phyloP scores from a whole-genome alignment of 2,113 vertebrate genomes.

The Tyto alba region DNA sequence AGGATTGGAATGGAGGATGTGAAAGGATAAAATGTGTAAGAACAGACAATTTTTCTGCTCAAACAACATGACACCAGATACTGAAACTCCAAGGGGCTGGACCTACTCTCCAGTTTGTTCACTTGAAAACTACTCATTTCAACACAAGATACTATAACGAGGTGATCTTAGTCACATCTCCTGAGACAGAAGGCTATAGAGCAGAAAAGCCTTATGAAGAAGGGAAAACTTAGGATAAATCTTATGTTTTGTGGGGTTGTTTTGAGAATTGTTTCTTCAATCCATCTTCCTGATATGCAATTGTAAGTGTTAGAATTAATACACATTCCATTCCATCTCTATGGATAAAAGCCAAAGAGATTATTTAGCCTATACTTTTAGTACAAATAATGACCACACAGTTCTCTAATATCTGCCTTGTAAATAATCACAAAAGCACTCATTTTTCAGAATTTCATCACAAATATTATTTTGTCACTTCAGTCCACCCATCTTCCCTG shows the following conservation, averaged over 20 bases:
- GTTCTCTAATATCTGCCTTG: background rate
- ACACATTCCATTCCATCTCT: background rate
- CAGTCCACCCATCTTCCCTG: background rate
- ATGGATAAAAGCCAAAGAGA: background rate
- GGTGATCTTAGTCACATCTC: background rate
- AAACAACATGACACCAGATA: background rate
- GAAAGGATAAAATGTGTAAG: background rate
- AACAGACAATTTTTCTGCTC: background rate
- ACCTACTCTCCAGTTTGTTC: background rate
- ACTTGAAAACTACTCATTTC: background rate
- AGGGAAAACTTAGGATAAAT: background rate
- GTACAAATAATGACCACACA: background rate
- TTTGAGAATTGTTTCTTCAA: background rate
- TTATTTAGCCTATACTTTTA: background rate
- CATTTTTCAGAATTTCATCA: constrained; percentile 29
- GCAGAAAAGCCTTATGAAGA: background rate
- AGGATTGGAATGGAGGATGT: background rate
- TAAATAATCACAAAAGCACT: constrained; percentile 21
- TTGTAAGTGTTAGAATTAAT: background rate
- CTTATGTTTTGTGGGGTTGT: fast-evolving
- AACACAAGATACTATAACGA: background rate
- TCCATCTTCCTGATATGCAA: background rate
- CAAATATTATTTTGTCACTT: constrained; percentile 12
- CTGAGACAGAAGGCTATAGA: background rate
- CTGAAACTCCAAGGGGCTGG: background rate